A percentile compares a stretch with the other conserved stretches of the same genome.
Evolutionary conservation across 30 jellyfish, hydroid and myxozoan genomes (phyloP).

Genomic region (Hydra vulgaris): DNA sequence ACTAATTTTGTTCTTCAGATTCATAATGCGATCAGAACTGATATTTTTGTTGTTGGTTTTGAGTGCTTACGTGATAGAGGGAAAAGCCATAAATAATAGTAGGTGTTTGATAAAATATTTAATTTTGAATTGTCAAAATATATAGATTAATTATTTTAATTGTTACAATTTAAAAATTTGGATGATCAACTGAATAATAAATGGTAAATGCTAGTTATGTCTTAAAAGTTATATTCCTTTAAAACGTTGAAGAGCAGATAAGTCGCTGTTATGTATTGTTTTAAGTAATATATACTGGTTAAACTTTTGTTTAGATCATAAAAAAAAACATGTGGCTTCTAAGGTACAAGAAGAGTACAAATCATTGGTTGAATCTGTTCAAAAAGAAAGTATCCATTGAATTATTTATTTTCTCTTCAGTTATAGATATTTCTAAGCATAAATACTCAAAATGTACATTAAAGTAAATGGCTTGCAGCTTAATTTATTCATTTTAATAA

Average conservation of each 20-base stretch:
- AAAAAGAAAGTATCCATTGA: not conserved
- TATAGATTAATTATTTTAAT: too few relatives aligned
- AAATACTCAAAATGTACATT: too few relatives aligned
- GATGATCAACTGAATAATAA: too few relatives aligned
- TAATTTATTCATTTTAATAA: too few relatives aligned
- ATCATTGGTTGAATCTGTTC: not conserved
- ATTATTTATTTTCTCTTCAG: not conserved
- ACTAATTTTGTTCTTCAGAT: not conserved
- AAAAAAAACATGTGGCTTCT: not conserved
- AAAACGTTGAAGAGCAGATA: not conserved
- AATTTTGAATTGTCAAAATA: not conserved
- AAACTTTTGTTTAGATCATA: not conserved
- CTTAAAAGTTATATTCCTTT: not conserved
- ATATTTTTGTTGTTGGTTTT: not conserved
- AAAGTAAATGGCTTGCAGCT: not conserved
- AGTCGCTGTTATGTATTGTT: too few relatives aligned
- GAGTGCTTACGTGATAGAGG: not conserved
- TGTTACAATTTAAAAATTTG: too few relatives aligned
- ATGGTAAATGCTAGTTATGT: not conserved
- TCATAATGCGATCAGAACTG: not conserved
- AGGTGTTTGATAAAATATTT: not conserved
- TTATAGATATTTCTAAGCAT: not conserved
- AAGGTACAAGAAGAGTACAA: not conserved
- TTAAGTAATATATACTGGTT: too few relatives aligned
- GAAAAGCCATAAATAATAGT: not conserved